phyloP scores from a whole-genome alignment of 2,888 invertebrate species.

The Cephus pulcher region DNA sequence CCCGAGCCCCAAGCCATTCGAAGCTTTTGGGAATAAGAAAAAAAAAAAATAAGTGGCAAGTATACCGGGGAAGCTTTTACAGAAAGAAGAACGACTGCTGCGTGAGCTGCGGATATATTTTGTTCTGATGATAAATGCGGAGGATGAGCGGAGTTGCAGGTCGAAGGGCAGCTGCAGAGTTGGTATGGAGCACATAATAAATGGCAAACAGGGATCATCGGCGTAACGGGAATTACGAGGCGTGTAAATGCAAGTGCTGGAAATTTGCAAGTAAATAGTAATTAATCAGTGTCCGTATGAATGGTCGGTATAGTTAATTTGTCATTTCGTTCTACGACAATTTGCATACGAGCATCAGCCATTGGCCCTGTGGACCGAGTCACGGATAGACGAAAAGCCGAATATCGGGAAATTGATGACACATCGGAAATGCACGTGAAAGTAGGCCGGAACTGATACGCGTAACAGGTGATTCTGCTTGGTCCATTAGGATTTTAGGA shows the following conservation, averaged over 20 bases:
- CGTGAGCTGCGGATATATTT: background rate
- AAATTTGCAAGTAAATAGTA: conserved; percentile 66
- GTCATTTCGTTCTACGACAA: conserved; percentile 58
- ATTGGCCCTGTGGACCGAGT: background rate
- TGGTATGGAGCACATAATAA: conserved; percentile 47
- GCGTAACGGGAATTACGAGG: conserved; percentile 34
- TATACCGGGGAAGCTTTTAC: background rate
- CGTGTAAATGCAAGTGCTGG: conserved; percentile 52
- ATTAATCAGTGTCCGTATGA: conserved; percentile 62
- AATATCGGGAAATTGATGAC: conserved; percentile 9
- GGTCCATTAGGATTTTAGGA: background rate
- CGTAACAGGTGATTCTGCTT: conserved; percentile 2
- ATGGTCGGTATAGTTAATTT: conserved; percentile 57
- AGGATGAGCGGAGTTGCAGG: background rate
- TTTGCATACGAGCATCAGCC: conserved; percentile 46
- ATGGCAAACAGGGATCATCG: conserved; percentile 55
- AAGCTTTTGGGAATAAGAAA: background rate
- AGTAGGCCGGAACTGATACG: background rate
- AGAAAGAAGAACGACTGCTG: background rate
- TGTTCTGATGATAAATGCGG: background rate
- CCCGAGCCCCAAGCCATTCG: background rate
- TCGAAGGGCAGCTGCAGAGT: background rate
- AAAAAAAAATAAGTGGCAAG: background rate
- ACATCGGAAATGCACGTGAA: conserved; percentile 1
- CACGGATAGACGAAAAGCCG: background rate